Evolutionary conservation across 2,888 invertebrate genomes (phyloP).

Genomic region (Synergus japonicus): DNA sequence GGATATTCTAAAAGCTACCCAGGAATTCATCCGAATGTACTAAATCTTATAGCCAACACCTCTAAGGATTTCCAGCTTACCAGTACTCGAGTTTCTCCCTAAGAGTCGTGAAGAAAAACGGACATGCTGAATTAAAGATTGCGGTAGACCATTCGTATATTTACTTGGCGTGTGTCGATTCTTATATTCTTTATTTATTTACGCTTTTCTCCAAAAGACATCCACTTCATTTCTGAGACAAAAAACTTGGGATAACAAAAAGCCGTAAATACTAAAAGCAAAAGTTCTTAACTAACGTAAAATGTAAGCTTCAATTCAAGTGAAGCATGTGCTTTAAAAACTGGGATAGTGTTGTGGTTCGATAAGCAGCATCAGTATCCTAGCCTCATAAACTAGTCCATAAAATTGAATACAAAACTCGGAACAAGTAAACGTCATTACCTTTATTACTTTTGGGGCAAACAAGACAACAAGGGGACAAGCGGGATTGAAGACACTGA

Average conservation of each 20-base stretch:
- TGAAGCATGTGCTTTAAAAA: not conserved
- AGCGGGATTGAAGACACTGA: constrained; percentile 31
- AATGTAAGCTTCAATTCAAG: not conserved
- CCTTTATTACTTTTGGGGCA: constrained; percentile 44
- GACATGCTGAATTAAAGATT: constrained; percentile 9
- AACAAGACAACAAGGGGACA: constrained; percentile 47
- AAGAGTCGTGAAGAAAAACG: not conserved
- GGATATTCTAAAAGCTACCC: constrained; percentile 17
- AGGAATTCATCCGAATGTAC: constrained; percentile 2
- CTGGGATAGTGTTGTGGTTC: not conserved
- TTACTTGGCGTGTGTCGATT: not conserved
- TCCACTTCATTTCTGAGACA: not conserved
- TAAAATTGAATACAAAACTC: constrained; percentile 39
- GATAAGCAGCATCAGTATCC: not conserved
- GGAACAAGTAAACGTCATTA: constrained; percentile 43
- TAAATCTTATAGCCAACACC: constrained; percentile 13
- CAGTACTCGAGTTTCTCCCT: not conserved
- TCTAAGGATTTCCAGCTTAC: not conserved
- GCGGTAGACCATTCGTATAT: not conserved
- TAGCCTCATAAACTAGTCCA: constrained; percentile 15
- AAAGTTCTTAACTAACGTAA: not conserved
- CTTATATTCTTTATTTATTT: constrained; percentile 1
- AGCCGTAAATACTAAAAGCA: not conserved
- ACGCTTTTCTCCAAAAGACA: not conserved
- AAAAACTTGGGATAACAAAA: not conserved